Evolutionary conservation across 2,797 vertebrate genomes (phyloP).

Genomic region (Carapus acus): DNA sequence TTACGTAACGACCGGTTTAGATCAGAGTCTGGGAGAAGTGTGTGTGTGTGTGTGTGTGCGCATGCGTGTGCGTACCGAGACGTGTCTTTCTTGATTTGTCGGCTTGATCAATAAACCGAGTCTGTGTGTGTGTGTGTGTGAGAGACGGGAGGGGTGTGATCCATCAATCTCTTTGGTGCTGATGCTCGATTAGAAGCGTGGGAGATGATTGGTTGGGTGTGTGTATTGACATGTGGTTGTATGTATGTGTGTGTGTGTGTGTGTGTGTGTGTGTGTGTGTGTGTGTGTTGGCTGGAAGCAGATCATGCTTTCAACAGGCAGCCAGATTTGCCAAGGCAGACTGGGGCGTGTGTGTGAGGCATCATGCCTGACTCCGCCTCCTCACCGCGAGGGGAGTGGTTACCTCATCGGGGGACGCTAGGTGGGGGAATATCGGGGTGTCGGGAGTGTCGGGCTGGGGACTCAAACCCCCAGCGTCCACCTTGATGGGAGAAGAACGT

Average conservation of each 20-base stretch:
- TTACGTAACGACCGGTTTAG: slow-evolving; percentile 7
- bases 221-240: neutral
- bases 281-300: slow-evolving; percentile 7
- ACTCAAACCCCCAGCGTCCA: slow-evolving; percentile 68
- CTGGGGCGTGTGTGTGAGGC: slow-evolving; percentile 22
- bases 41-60: neutral
- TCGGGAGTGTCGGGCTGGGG: slow-evolving; percentile 72
- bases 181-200: slow-evolving; percentile 9
- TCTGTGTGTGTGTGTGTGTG: no score
- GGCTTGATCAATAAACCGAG: neutral
- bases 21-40: slow-evolving; percentile 9
- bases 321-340: slow-evolving; percentile 28
- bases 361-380: slow-evolving; percentile 37
- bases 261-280: neutral
- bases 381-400: slow-evolving; percentile 41
- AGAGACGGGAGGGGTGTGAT: no score
- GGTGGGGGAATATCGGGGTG: slow-evolving; percentile 68
- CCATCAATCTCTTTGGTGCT: neutral
- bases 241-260: neutral
- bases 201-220: slow-evolving; percentile 29
- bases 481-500: slow-evolving; percentile 71
- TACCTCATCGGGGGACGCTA: slow-evolving; percentile 74
- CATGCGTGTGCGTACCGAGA: no score
- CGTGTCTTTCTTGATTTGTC: no score
- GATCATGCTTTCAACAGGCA: slow-evolving; percentile 54